A percentile compares a stretch with the other conserved stretches of the same genome.
These are phyloP conservation scores for Acrocephalus arundinaceus DNA, from an alignment of 2,113 vertebrate genomes.

Conservation along the genomic window DNA sequence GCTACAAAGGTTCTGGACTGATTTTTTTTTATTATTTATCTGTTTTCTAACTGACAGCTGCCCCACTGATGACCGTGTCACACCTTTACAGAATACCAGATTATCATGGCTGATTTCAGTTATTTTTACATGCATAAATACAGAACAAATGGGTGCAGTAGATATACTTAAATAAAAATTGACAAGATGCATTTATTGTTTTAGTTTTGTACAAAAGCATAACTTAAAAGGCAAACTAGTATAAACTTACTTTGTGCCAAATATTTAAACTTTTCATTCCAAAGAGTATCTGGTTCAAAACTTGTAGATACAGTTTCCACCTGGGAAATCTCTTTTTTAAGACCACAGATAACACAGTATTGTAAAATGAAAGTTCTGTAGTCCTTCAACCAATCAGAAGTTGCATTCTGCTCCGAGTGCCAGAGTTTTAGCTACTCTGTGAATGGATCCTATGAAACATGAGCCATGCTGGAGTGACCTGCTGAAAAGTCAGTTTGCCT, in stretches of 20 bases:
- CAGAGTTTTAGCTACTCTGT: background rate
- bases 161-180: conserved; percentile 54
- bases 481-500: conserved; percentile 18
- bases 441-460: conserved; percentile 1
- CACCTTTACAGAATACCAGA: background rate
- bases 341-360: conserved; percentile 31
- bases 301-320: conserved; percentile 46
- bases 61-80: background rate
- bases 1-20: background rate
- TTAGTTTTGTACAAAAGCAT: conserved; percentile 60
- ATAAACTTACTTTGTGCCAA: conserved; percentile 58
- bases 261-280: conserved; percentile 52
- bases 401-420: background rate
- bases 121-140: conserved; percentile 22
- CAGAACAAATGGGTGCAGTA: conserved; percentile 37
- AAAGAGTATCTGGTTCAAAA: conserved; percentile 50
- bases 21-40: background rate
- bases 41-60: background rate
- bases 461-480: conserved; percentile 32
- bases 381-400: conserved; percentile 6
- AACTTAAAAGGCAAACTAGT: conserved; percentile 62
- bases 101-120: background rate
- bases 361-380: conserved; percentile 31
- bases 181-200: conserved; percentile 66
- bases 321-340: conserved; percentile 50